Evolutionary conservation across 1,140 invertebrate species (phyloP).

Genomic region (Caerostris extrusa): DNA sequence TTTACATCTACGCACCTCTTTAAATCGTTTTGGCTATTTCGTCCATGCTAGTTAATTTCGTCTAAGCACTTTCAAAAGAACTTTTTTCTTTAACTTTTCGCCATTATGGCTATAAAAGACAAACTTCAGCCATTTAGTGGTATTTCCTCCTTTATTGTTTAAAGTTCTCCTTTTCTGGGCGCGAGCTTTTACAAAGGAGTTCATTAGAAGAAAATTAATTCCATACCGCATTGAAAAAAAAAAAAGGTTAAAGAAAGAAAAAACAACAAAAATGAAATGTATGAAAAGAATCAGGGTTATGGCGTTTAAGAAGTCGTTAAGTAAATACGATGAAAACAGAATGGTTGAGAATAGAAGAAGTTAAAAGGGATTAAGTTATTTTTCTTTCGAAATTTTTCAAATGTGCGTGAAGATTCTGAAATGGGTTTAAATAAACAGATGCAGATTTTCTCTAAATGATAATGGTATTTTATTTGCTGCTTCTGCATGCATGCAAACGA

Average conservation of each 20-base stretch:
- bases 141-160: not conserved
- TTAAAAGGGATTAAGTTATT: not conserved
- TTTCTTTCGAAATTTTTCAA: not conserved
- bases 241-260: not conserved
- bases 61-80: not conserved
- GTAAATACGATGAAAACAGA: not conserved
- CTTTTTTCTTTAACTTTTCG: not conserved
- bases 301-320: slow-evolving; percentile 11
- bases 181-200: not conserved
- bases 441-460: not conserved
- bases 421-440: not conserved
- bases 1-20: not conserved
- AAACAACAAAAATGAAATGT: not conserved
- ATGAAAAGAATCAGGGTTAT: not conserved
- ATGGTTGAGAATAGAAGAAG: not conserved
- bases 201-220: slow-evolving; percentile 34
- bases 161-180: not conserved
- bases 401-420: not conserved
- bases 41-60: not conserved
- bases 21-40: not conserved
- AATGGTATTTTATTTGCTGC: not conserved
- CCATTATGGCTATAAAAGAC: not conserved
- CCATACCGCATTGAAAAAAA: not conserved
- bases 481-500: too few species aligned
- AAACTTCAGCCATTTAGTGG: slow-evolving; percentile 19